Percentiles rank a stretch among this genome's conserved stretches.
phyloP scores from a whole-genome alignment of 1,140 invertebrate genomes.

The Drosophila nannoptera region DNA sequence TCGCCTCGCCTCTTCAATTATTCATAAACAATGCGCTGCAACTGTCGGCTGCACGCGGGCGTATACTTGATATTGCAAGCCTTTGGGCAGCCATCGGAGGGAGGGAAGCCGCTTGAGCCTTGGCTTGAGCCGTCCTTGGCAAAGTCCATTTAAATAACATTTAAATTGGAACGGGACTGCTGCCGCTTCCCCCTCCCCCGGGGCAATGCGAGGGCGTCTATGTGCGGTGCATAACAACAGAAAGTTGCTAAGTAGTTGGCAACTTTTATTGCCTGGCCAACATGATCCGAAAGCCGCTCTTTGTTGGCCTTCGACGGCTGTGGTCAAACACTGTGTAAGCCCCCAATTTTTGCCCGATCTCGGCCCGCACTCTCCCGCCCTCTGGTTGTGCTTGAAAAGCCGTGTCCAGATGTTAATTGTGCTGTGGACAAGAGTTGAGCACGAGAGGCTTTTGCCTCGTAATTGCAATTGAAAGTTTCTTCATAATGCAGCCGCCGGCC shows the following conservation, averaged over 20 bases:
- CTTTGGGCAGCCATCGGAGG: background rate
- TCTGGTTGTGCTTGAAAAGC: constrained; percentile 28
- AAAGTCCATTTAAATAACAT: constrained; percentile 38
- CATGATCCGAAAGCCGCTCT: constrained; percentile 31
- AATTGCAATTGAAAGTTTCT: constrained; percentile 52
- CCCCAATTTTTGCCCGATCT: constrained; percentile 5
- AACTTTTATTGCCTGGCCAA: constrained; percentile 63
- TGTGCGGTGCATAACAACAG: constrained; percentile 26
- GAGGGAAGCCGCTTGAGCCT: no score
- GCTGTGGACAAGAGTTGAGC: constrained; percentile 2
- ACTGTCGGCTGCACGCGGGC: no score
- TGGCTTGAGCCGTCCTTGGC: constrained; percentile 16
- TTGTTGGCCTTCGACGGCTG: constrained; percentile 46
- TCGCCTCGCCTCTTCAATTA: constrained; percentile 13
- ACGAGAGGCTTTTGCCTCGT: constrained; percentile 24
- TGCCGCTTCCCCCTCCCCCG: no score
- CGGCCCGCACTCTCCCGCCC: background rate
- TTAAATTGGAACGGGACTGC: constrained; percentile 23
- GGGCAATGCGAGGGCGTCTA: background rate
- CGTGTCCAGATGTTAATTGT: constrained; percentile 51
- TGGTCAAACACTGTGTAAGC: constrained; percentile 23
- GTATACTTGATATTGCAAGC: no score
- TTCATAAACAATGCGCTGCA: constrained; percentile 11
- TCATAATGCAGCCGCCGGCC: constrained; percentile 27
- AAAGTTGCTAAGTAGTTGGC: constrained; percentile 53